Base-by-base conservation (phyloP, 2,113 vertebrate genomes). In the Telmatochromis sp. region DNA sequence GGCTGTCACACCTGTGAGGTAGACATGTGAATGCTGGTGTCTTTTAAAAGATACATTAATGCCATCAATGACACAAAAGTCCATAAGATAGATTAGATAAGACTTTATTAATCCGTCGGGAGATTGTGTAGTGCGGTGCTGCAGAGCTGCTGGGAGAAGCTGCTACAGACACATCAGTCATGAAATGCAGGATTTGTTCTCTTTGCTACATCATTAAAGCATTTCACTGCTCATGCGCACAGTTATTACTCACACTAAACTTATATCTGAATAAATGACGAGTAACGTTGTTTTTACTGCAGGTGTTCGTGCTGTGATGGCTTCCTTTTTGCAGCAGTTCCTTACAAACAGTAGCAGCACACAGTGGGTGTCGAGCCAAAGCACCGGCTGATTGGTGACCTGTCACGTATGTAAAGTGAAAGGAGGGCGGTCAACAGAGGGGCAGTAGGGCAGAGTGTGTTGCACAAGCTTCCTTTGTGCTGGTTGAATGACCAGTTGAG, bases 401-500 rank as follows among this genome's bases (percentile, higher is more conserved):
- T 21, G 33, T 68, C 63, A 37, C 63, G 35, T 14, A 9, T 42
- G 13, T 33, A 78, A 80, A 83, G 80, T 45, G 7, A 7, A 4
- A 13, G 63, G 21, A 11, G 83, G 65, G 47, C 14, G 17, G 17
- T 53, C 47, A 83, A 47, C 17, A 51, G 1, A 68, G 81, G 65
- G 68, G 7, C 23, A 53, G 0, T 28, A 31, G 51, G 53, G 68
- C 68, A 73, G 7, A 12, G 4, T 0, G n/a, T 12, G 58, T 89
- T 94, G 58, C 83, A 23, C 88, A 92, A 73, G 12, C 28, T 60
- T 82, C 14, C 80, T 37, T 33, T 80, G 33, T 11, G 12, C 42
- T 86, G 57, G 57, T 9, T 60, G 57, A 60, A 60, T 60, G 57
- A 60, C 28, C 57, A 83, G 81, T 55, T 92, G 89, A 80, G n/a